phyloP scores from a whole-genome alignment of 2,888 invertebrate genomes.

The Eupelmus urozonus region DNA sequence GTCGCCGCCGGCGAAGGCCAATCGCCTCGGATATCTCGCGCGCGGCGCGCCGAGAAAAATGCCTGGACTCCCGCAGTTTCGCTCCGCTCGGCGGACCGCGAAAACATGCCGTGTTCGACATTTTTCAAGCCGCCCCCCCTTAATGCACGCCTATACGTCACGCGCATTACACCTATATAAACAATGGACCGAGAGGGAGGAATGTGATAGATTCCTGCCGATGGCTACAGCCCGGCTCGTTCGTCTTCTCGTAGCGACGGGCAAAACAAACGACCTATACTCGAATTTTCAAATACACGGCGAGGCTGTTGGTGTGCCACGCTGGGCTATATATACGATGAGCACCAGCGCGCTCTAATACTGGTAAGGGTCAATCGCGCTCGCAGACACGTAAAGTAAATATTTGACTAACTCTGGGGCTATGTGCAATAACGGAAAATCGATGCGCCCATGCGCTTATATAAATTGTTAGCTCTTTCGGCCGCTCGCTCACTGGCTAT shows the following conservation, averaged over 20 bases:
- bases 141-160: slow-evolving; percentile 4
- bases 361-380: slow-evolving; percentile 8
- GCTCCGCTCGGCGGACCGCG: slow-evolving; percentile 12
- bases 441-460: not conserved
- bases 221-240: not conserved
- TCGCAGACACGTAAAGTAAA: slow-evolving; percentile 58
- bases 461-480: too few species aligned
- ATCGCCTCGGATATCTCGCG: slow-evolving; percentile 29
- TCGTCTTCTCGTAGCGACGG: too few species aligned
- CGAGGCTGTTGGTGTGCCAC: not conserved
- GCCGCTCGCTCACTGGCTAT: not conserved
- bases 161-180: not conserved
- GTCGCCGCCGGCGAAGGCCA: slow-evolving; percentile 25
- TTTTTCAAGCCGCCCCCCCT: not conserved
- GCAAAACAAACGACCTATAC: not conserved
- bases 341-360: too few species aligned
- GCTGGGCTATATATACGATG: too few species aligned
- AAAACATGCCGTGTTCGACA: slow-evolving; percentile 21
- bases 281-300: slow-evolving; percentile 33
- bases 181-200: slow-evolving; percentile 7
- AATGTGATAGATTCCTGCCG: not conserved
- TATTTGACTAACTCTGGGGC: slow-evolving; percentile 50
- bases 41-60: slow-evolving; percentile 33
- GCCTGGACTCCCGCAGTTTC: not conserved
- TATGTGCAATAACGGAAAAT: not conserved